Evolutionary conservation across 53 echinoderm and acorn worm species (phyloP), one percentile per base, ranked within the genome.

Genomic region (Arbacia lixula): DNA sequence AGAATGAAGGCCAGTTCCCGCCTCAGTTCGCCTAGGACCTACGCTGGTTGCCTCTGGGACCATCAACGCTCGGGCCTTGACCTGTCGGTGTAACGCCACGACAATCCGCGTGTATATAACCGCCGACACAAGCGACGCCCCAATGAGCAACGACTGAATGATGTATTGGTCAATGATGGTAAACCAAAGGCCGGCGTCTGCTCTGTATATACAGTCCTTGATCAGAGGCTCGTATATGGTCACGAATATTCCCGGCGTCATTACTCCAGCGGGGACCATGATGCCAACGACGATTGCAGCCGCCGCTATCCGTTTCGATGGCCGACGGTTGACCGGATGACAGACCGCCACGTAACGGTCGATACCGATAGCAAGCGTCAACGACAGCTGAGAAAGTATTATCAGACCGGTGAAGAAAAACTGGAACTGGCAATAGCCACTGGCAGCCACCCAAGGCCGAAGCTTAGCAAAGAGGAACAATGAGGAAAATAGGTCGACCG

Each of bases 321-420:
- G 63, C 12, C 63, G 63, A 22, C 63, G 63, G 32, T 63, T 17
- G 3, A 63, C 34, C 17, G 63, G 63, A 2, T 3, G 6, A 12
- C 63, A 63, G 16, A 63, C 63, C 17, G 63, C 63, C 2, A 63
- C 31, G 34, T 32, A 63, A 16, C 63, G 63, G 32, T 63, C 63
- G n/a, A 63, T 0, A 19, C 63, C n/a, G n/a, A 63, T 63, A 29
- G n/a, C 14, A 5, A 63, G 9, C 17, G 63, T 31, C 17, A 63
- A 5, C 2, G 12, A 0, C 63, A 30, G 1, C 12, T 63, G 63
- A 32, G 12, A 0, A 11, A 14, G 1, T 8, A 33, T 1, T 1
- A 63, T 19, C 32, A 16, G 35, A 1, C 14, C 12, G 32, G 4
- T 12, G 4, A 63, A 11, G 14, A 31, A 63, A 12, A 14, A 33